Conservation (phyloP, 2,113 vertebrate species). For the Pseudorectes ferrugineus region DNA sequence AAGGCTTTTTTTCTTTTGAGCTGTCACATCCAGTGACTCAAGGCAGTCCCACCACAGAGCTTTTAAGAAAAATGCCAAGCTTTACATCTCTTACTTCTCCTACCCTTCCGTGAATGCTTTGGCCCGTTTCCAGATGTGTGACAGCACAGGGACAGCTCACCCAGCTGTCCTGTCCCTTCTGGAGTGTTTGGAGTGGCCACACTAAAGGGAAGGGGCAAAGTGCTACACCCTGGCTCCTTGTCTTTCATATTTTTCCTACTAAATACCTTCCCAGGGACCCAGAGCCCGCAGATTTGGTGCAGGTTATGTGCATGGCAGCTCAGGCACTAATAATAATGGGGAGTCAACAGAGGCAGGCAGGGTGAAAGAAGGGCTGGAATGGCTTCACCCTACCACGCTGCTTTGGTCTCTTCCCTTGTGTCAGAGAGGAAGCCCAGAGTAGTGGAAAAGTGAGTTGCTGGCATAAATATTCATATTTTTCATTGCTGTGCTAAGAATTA, state of each 20-base stretch:
- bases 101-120: background rate
- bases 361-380: background rate
- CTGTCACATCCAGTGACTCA: background rate
- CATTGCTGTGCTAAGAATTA: background rate
- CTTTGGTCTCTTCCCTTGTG: background rate
- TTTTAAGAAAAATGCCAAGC: background rate
- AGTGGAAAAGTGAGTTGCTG: background rate
- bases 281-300: background rate
- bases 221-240: rapidly evolving
- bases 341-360: background rate
- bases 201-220: background rate
- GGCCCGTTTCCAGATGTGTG: background rate
- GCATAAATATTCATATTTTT: background rate
- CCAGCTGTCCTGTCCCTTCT: background rate
- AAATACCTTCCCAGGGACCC: background rate
- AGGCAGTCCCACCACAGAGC: background rate
- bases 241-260: background rate
- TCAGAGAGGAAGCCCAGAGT: background rate
- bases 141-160: background rate
- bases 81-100: background rate
- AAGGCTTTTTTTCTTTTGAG: background rate
- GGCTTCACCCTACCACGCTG: background rate
- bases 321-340: rapidly evolving
- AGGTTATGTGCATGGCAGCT: background rate
- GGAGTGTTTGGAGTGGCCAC: background rate